Evolutionary conservation across 1,140 invertebrate species (phyloP).

Genomic region (Drosophila punjabiensis): DNA sequence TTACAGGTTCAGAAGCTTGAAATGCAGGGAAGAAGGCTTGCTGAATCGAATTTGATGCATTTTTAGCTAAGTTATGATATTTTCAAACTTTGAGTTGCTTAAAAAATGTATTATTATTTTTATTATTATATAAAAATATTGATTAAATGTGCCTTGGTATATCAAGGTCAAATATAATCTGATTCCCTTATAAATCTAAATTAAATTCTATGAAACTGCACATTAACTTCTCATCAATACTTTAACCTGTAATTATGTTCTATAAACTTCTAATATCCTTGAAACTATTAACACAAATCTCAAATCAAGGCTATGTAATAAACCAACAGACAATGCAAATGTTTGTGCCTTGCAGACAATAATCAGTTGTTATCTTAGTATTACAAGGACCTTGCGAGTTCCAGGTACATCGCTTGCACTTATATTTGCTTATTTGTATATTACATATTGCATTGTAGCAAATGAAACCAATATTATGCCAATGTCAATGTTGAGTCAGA

Average conservation of each 20-base stretch:
- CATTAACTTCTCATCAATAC: too few species aligned
- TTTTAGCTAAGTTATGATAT: too few species aligned
- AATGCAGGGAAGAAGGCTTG: background rate
- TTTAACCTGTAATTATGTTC: background rate
- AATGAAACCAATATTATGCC: slow-evolving; percentile 49
- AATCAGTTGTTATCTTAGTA: slow-evolving; percentile 38
- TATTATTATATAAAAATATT: too few species aligned
- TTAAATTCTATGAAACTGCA: background rate
- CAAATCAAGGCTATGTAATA: background rate
- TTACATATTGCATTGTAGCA: slow-evolving; percentile 42
- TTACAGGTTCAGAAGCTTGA: background rate
- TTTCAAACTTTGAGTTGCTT: too few species aligned
- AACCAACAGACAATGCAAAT: slow-evolving; percentile 8
- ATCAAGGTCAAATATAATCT: too few species aligned
- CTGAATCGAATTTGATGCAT: too few species aligned
- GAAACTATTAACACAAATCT: background rate
- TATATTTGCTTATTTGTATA: slow-evolving; percentile 40
- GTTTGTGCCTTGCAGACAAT: slow-evolving; percentile 6
- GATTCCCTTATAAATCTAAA: too few species aligned
- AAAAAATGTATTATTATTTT: too few species aligned
- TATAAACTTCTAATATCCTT: background rate
- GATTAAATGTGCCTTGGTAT: too few species aligned
- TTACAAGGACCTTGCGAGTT: background rate
- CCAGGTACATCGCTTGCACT: slow-evolving; percentile 5
- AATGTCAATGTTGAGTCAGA: slow-evolving; percentile 46